Base-by-base conservation (phyloP, 2,888 invertebrate genomes). In the Cryptus armator region DNA sequence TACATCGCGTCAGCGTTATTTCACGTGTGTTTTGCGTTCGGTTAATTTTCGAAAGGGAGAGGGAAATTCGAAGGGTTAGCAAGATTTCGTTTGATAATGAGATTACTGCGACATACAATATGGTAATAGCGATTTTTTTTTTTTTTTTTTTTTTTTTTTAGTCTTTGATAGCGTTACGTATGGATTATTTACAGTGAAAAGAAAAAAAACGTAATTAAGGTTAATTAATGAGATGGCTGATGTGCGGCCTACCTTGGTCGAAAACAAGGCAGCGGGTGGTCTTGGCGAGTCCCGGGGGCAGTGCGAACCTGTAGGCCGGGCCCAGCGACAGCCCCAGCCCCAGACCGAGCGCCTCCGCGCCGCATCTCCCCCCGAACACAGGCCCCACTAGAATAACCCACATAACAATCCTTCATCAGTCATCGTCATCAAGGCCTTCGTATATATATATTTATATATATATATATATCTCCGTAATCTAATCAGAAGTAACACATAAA, bases 331-430 rank as follows among this genome's bases (percentile, higher is more conserved):
- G 91, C 88, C 94, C 94, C 89, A 94, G 92, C 89, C 94, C 94
- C 90, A 94, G 92, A 90, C 94, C 94, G 90, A 94, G 92, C 91
- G 94, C 94, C 92, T 94, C 94, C 90, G 93, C 93, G 91, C 94
- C 94, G 94, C 94, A 94, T 93, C 94, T 94, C 91, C 94, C 94
- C 93, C 93, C 93, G 93, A 93, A 93, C 92, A 94, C 92, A 90
- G 93, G 94, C 91, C 94, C 94, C 93, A 94, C 94, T 94, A 94
- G 91, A 94, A 94, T 92, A 90, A 93, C 93, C 92, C 92, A 91
- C 86, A 90, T 81, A 92, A 92, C 87, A 90, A 89, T 87, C 86
- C 89, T 89, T 91, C 90, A 91, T 92, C 92, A 92, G 91, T 92
- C 88, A 90, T 90, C 90, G 81, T 89, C 89, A 88, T 88, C 87